Evolutionary conservation across 2,888 invertebrate species (phyloP), one percentile per base, ranked within the genome.

Genomic region (Monopis laevigella): DNA sequence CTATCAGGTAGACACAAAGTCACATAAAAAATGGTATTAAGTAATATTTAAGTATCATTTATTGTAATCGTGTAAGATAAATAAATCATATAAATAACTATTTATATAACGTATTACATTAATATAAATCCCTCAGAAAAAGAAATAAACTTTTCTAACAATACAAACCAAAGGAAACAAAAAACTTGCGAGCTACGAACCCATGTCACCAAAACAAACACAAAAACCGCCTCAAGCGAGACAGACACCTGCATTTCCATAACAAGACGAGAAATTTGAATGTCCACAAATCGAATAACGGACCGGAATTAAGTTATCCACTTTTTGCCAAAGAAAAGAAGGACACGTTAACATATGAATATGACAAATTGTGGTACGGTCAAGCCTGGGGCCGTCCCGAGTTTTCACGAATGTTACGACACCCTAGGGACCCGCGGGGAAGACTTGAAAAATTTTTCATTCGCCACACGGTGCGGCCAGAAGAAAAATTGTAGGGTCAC

Each of bases 391-490:
- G 16, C 38, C 13, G 27, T 26, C 65, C 55, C 56, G 61, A 64
- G 58, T 64, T 62, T 62, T 62, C 70, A 51, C 51, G 71, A 81
- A 65, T 74, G 78, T 81, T 82, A 82, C 75, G 75, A 67, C 80
- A 63, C 82, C 67, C 81, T 40, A 46, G 80, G 74, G 81, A 78
- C 55, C 18, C 41, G 41, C 58, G 64, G 71, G 75, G 68, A 73
- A 66, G 64, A 65, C 77, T 73, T 77, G 78, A 77, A 80, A 80
- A 78, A 80, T 70, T 81, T 81, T 82, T 81, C 80, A 81, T 80
- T 77, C 74, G 69, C 51, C 52, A 58, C 71, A 62, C 66, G 65
- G 62, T 62, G 59, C 56, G 51, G 56, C 7, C 55, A 60, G 55
- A 75, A 77, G 78, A 80, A 72, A 77, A 72, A 80, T 71, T 73